Evolutionary conservation across 2,113 vertebrate species (phyloP), one percentile per base, ranked within the genome.

Genomic region (Rhinopithecus roxellana): DNA sequence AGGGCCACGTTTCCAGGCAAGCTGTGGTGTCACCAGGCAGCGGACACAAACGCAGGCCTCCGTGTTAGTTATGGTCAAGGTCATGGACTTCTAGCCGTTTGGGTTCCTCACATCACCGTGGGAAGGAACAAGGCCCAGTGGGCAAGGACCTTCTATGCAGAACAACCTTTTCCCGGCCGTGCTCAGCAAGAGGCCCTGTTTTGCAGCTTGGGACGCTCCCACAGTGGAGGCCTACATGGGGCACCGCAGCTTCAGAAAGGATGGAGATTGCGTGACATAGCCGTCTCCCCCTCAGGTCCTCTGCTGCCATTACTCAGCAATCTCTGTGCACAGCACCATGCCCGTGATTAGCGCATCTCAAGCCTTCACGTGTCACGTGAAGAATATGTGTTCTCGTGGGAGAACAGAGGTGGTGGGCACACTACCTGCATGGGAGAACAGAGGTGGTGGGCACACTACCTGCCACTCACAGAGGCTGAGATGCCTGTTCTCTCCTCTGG

Each of bases 241-340:
- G 7, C 32, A 14, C 30, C 0, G 0, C 32, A 10, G 18, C 40
- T 43, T 32, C 59, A 7, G 16, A 50, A 67, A 50, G 13, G 52
- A 35, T 40, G 10, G 85, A 45, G 32, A 4, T 9, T 10, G 14
- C 6, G 40, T 23, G 30, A n/a, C 4, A 5, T 8, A 48, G 32
- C 77, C 1, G 8, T n/a, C 40, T 16, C 14, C 3, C 3, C 3
- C 11, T 0, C 1, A 2, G 4, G 8, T 16, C 43, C 45, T 45
- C 72, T 35, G 3, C 20, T 45, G 25, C 25, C 1, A 20, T 17
- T n/a, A 13, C 48, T 52, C 12, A 22, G n/a, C 0, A 0, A 32
- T 45, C 50, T 32, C 43, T 32, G 43, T 20, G 3, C 22, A 14
- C 4, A 7, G 23, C 40, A 20, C 57, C 14, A 17, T 0, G 16